These are phyloP conservation scores for Prorops nasuta DNA, from an alignment of 1,140 invertebrate species.

Conservation along the genomic window DNA sequence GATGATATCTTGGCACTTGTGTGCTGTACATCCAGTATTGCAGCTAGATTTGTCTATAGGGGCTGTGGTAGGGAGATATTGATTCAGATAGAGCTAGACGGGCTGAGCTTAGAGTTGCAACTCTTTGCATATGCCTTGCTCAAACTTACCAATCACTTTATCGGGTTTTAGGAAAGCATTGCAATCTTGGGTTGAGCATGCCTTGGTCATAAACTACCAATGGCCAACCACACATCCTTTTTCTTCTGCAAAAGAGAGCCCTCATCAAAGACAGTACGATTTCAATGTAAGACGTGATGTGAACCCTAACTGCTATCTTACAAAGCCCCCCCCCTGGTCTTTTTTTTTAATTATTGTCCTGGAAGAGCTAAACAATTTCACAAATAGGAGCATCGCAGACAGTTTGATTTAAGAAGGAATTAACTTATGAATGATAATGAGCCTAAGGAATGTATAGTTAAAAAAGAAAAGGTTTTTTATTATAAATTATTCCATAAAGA, in stretches of 20 bases:
- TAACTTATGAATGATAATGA: background rate
- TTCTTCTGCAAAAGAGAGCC: conserved; percentile 58
- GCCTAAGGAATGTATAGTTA: background rate
- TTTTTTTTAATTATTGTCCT: conserved; percentile 7
- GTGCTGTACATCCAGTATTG: too few relatives aligned
- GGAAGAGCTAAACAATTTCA: conserved; percentile 12
- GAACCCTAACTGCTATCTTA: conserved; percentile 26
- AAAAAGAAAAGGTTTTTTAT: too few relatives aligned
- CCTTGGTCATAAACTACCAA: conserved; percentile 58
- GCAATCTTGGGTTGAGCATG: conserved; percentile 56
- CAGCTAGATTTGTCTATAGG: conserved; percentile 20
- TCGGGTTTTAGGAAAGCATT: conserved; percentile 57
- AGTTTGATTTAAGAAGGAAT: too few relatives aligned
- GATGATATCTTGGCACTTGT: conserved; percentile 11
- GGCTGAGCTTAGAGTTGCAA: conserved; percentile 39
- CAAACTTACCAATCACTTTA: conserved; percentile 54
- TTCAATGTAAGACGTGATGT: conserved; percentile 49
- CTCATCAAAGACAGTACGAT: conserved; percentile 56
- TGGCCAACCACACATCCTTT: conserved; percentile 57
- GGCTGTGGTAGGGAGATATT: conserved; percentile 24
- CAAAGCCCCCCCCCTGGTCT: too few relatives aligned
- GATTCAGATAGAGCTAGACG: conserved; percentile 27
- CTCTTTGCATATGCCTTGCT: conserved; percentile 41
- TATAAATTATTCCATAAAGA: too few relatives aligned
- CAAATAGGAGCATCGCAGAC: conserved; percentile 17